Conservation (phyloP, 2,113 vertebrate species). For the Chlorodrepanis virens region DNA sequence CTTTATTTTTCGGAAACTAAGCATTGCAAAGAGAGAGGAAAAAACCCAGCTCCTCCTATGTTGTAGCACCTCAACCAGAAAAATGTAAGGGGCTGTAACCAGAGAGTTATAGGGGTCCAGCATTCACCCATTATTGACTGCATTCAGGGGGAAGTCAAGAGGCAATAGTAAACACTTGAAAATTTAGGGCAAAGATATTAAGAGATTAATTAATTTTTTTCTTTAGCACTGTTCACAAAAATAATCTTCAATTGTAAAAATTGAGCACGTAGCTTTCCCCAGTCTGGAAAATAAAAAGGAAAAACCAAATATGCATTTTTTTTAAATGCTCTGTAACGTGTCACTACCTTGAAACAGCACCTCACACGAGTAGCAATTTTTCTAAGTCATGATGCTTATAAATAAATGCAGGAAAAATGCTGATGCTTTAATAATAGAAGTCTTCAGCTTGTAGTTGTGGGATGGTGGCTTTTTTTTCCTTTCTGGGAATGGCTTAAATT, state of each 20-base stretch:
- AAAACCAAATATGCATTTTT: background rate
- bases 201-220: background rate
- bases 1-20: background rate
- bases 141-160: background rate
- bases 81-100: background rate
- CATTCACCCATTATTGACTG: background rate
- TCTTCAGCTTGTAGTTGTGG: background rate
- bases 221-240: background rate
- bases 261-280: background rate
- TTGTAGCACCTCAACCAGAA: background rate
- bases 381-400: background rate
- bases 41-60: background rate
- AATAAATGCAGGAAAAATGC: background rate
- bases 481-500: background rate
- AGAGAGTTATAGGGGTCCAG: background rate
- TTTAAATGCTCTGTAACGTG: background rate
- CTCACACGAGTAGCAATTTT: background rate
- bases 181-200: background rate
- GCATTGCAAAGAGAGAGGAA: background rate
- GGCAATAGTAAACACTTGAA: background rate
- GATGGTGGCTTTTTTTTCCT: background rate
- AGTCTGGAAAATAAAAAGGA: background rate
- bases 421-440: background rate
- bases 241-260: background rate
- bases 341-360: background rate